Percentiles rank a stretch among this genome's conserved stretches.
Conservation (phyloP, 2,797 vertebrate species). For the Catostomus latipinnis region DNA sequence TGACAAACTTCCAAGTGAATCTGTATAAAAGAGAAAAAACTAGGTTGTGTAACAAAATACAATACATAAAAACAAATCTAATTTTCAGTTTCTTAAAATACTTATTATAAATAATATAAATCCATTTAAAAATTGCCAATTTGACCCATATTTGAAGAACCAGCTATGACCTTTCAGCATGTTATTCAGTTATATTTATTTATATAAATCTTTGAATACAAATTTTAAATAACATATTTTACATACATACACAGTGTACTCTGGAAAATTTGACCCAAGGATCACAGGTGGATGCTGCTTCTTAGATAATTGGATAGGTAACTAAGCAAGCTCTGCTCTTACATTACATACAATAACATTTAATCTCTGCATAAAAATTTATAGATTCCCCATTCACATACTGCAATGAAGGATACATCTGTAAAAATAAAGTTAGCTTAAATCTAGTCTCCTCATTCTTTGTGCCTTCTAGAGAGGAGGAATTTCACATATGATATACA, state of each 20-base stretch:
- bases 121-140: no score
- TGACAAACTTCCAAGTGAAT: slow-evolving; percentile 92
- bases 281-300: no score
- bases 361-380: neutral
- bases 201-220: no score
- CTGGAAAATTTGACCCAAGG: no score
- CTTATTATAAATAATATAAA: no score
- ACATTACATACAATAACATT: neutral
- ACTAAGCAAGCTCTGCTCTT: neutral
- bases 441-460: slow-evolving; percentile 2
- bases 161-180: no score
- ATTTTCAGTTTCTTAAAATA: neutral
- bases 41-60: no score
- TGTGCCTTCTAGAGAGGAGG: neutral
- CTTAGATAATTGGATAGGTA: neutral
- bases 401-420: neutral
- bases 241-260: no score
- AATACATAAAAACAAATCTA: no score
- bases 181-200: no score
- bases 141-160: no score
- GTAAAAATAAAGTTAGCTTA: neutral
- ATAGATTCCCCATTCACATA: neutral
- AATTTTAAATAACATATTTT: no score
- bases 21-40: slow-evolving; percentile 68
- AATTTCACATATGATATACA: slow-evolving; percentile 20